These are phyloP conservation scores for Hypotaenidia okinawae DNA, from an alignment of 2,797 vertebrate genomes.

Conservation along the genomic window DNA sequence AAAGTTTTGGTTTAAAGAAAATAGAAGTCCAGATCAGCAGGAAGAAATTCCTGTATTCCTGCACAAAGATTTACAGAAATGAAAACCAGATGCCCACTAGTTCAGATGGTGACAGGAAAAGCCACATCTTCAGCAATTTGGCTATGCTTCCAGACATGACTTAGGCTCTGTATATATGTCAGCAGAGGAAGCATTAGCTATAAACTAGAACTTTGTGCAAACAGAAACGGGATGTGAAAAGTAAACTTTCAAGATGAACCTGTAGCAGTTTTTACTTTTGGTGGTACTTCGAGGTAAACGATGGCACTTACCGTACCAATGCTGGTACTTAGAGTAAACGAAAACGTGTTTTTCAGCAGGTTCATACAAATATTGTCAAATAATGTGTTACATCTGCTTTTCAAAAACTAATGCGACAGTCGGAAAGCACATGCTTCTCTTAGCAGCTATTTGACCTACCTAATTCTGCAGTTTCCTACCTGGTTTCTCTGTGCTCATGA, in stretches of 20 bases:
- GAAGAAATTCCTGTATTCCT: not conserved
- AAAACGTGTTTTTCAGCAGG: not conserved
- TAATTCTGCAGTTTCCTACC: not conserved
- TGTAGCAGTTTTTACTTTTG: not conserved
- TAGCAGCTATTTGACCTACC: not conserved
- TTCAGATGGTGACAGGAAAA: not conserved
- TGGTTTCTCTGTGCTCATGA: not conserved
- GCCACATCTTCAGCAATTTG: not conserved
- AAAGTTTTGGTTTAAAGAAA: not conserved
- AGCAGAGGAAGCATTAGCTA: not conserved
- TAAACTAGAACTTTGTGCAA: not conserved
- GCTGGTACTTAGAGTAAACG: not conserved
- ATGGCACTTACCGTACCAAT: too few species aligned
- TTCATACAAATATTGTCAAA: not conserved
- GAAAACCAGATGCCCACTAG: slow-evolving; percentile 14
- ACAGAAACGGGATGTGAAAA: not conserved
- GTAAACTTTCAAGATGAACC: not conserved
- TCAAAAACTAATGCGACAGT: not conserved
- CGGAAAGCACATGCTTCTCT: not conserved
- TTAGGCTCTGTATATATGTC: not conserved
- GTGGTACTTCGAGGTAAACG: not conserved
- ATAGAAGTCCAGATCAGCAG: not conserved
- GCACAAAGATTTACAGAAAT: not conserved
- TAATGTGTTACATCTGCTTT: not conserved
- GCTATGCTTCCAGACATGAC: slow-evolving; percentile 21